These are phyloP conservation scores for Heliornis fulica DNA, from an alignment of 2,113 vertebrate genomes.

Conservation along the genomic window DNA sequence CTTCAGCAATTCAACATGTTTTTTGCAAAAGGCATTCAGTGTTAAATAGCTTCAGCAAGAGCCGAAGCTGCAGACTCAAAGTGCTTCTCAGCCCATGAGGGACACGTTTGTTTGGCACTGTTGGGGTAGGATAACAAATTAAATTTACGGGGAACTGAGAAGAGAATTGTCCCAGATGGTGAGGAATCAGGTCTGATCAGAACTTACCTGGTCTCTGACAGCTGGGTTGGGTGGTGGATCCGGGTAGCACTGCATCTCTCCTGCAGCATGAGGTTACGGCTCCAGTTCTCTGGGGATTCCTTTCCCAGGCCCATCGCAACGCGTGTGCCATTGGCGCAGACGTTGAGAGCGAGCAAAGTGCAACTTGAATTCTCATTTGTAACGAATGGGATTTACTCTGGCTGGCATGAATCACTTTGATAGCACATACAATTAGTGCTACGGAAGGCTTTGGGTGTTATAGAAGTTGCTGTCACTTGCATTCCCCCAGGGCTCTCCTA, in stretches of 20 bases:
- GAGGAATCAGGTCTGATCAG: not conserved
- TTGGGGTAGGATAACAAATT: not conserved
- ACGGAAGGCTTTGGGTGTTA: conserved; percentile 15
- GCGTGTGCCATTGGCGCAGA: not conserved
- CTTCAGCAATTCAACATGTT: not conserved
- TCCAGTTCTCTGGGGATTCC: not conserved
- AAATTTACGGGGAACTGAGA: not conserved
- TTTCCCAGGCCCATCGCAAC: not conserved
- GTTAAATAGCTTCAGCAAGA: not conserved
- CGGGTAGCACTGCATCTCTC: not conserved
- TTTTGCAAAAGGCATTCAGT: not conserved
- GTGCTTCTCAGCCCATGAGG: not conserved
- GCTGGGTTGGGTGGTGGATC: not conserved
- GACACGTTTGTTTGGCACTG: rapidly evolving
- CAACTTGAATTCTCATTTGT: not conserved
- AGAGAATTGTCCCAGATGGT: not conserved
- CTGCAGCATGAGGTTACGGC: not conserved
- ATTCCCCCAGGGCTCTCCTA: not conserved
- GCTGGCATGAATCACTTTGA: conserved; percentile 42
- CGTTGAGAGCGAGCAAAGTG: not conserved
- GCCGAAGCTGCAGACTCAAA: not conserved
- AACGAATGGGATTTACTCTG: not conserved
- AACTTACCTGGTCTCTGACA: not conserved
- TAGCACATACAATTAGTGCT: conserved; percentile 40
- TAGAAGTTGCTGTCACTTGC: not conserved